Base-by-base conservation (phyloP, 1,140 invertebrate species). In the Lepidurus arcticus region DNA sequence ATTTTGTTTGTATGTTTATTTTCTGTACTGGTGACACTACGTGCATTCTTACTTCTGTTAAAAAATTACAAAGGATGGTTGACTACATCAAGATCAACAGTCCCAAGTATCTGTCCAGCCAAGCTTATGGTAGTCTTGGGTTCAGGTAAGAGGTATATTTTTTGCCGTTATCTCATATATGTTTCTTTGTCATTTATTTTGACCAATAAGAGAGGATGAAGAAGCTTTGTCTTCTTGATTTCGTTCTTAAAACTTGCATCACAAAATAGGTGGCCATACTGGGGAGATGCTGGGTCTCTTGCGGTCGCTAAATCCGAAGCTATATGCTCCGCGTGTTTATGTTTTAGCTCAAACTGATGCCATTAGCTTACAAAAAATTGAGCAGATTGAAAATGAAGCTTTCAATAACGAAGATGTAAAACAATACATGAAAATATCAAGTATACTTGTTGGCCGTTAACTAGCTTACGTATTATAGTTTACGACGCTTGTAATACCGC, bases 241-340 rank as follows among this genome's bases (percentile, higher is more conserved):
- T 16, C 21, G 53, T 16, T n/a, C 34, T 26, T 79, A 43, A 73
- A 44, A 9, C 16, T 79, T 42, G 73, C 9, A 21, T 16, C 24
- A 16, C 45, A 74, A 42, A 78, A 77, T 80, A 81, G 91, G 92
- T 77, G 93, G 92, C 11, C 96, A 98, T 84, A 97, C 96, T 4
- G 90, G 91, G 43, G 96, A 98, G 88, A 93, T 98, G 89, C 83
- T 97, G 73, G 86, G 89, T 79, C 86, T 97, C 42, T 83, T 93
- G 42, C 84, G 88, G 80, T 85, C 87, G 53, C 82, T 94, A 26
- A 85, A 90, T 82, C 83, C 83, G 78, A 80, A 84, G 8, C 87
- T 87, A 81, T 96, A 92, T 84, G 83, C 83, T 4, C 93, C 91
- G 1, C 85, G 91, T 83, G 83, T 92, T 76, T 98, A 96, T 83